Conservation (phyloP, 2,113 vertebrate genomes). For the Glaucidium brasilianum region DNA sequence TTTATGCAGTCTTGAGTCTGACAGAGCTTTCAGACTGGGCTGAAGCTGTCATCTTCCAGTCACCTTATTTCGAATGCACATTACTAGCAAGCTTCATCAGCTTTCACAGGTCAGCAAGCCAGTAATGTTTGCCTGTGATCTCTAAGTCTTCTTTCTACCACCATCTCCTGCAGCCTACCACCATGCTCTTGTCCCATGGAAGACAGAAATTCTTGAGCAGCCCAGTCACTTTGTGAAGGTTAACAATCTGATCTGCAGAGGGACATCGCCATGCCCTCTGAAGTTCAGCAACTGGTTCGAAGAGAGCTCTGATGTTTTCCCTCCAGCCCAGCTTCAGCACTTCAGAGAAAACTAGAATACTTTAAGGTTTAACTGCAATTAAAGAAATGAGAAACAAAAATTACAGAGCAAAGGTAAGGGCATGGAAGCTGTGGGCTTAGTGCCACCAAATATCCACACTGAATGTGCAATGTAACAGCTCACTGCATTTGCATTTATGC, state of each 20-base stretch:
- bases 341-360: slow-evolving; percentile 13
- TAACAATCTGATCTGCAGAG: not conserved
- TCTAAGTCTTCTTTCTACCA: not conserved
- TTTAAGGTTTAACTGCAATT: slow-evolving; percentile 49
- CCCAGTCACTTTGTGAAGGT: not conserved
- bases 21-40: not conserved
- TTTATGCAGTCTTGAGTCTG: not conserved
- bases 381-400: slow-evolving; percentile 5
- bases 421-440: not conserved
- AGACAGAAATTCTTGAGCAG: not conserved
- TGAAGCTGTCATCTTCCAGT: not conserved
- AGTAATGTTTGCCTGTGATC: not conserved
- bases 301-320: slow-evolving; percentile 31
- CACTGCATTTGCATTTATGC: not conserved
- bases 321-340: slow-evolving; percentile 9
- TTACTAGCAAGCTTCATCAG: not conserved
- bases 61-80: not conserved
- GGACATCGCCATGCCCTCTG: not conserved
- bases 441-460: not conserved
- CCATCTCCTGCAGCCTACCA: not conserved
- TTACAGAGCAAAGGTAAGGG: slow-evolving; percentile 24
- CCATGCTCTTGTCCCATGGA: not conserved
- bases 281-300: slow-evolving; percentile 18
- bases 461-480: not conserved
- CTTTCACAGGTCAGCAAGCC: not conserved